These are phyloP conservation scores for Oreortyx pictus DNA, from an alignment of 2,797 vertebrate species.

Conservation along the genomic window DNA sequence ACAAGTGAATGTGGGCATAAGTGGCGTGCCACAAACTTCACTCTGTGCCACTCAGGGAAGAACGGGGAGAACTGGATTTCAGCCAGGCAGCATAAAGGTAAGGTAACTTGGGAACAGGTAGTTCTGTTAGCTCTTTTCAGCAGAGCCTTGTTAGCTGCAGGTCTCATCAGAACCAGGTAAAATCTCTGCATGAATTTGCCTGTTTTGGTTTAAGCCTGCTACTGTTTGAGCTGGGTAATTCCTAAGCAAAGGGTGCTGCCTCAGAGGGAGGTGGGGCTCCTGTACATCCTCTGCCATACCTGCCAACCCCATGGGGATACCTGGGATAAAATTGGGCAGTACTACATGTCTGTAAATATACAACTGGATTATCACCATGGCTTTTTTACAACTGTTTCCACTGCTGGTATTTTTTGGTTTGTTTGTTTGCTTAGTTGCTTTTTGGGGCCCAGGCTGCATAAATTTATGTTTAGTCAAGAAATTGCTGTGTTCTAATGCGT, in stretches of 20 bases:
- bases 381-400: neutral
- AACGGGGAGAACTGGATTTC: constrained; percentile 59
- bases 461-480: neutral
- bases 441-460: neutral
- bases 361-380: neutral
- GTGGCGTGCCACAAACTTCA: constrained; percentile 56
- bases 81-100: constrained; percentile 60
- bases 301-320: neutral
- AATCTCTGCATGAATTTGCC: constrained; percentile 25
- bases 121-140: constrained; percentile 48
- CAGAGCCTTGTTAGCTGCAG: constrained; percentile 46
- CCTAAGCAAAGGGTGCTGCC: neutral
- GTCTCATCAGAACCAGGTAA: constrained; percentile 69
- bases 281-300: neutral
- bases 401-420: neutral
- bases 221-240: neutral
- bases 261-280: neutral
- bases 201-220: constrained; percentile 42
- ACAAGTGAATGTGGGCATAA: constrained; percentile 64
- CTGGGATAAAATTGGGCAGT: neutral
- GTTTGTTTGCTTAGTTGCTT: neutral
- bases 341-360: neutral
- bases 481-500: neutral
- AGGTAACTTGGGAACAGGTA: constrained; percentile 56
- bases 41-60: constrained; percentile 10